phyloP scores from a whole-genome alignment of 2,113 vertebrate species.

The Oreochromis aureus region DNA sequence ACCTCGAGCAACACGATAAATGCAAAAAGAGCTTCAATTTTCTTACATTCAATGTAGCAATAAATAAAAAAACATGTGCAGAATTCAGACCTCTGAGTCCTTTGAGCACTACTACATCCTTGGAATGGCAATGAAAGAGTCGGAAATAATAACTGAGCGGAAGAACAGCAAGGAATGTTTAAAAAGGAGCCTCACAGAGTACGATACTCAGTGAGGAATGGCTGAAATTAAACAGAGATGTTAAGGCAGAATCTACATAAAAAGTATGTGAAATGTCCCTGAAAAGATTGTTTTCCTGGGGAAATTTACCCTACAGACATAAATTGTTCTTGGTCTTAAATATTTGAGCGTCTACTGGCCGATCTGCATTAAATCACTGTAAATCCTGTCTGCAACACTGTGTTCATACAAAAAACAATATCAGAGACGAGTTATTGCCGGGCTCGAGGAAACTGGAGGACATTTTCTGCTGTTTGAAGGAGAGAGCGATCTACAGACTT shows the following conservation, averaged over 20 bases:
- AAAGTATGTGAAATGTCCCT: background rate
- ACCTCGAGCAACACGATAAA: background rate
- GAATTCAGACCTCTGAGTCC: background rate
- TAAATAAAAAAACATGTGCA: background rate
- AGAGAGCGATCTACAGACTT: background rate
- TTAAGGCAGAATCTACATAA: background rate
- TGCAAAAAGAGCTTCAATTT: background rate
- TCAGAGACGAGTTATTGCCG: background rate
- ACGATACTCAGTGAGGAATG: background rate
- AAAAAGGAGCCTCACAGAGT: background rate
- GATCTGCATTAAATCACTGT: accelerated
- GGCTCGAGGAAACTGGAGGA: background rate
- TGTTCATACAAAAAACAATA: background rate
- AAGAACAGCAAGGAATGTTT: background rate
- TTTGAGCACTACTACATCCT: background rate
- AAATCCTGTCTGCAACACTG: background rate
- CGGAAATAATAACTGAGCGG: background rate
- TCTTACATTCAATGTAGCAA: background rate
- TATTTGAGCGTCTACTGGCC: accelerated
- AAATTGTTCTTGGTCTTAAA: accelerated
- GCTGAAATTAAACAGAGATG: background rate
- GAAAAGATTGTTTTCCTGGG: background rate
- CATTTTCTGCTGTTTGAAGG: background rate
- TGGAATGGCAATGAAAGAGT: background rate
- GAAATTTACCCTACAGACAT: background rate